Evolutionary conservation across 30 jellyfish, hydroid and myxozoan genomes (phyloP).

Genomic region (Aurelia aurita): DNA sequence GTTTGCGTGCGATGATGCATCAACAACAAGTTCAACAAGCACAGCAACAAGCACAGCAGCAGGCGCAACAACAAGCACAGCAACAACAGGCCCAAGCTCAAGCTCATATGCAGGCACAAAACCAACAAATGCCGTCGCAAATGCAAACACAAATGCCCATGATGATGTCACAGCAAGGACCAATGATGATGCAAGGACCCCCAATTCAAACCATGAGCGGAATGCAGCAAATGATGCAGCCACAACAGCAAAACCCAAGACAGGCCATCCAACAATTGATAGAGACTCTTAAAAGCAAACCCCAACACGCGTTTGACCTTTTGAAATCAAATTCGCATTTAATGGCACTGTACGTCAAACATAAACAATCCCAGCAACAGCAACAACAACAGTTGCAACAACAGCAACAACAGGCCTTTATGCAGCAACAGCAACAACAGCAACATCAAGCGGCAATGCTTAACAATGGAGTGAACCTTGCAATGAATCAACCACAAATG

Average conservation of each 20-base stretch:
- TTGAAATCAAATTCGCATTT: constrained; percentile 73
- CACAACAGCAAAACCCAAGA: constrained; percentile 64
- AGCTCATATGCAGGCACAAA: constrained; percentile 61
- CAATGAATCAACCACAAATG: constrained; percentile 58
- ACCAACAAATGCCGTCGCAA: constrained; percentile 65
- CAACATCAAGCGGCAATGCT: constrained; percentile 7
- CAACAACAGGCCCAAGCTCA: constrained; percentile 54
- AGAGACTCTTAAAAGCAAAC: constrained; percentile 53
- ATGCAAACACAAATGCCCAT: constrained; percentile 83
- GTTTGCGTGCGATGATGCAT: constrained; percentile 81
- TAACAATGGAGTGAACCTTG: constrained; percentile 63
- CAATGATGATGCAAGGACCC: constrained; percentile 79
- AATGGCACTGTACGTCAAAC: constrained; percentile 79
- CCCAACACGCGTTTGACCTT: constrained; percentile 76
- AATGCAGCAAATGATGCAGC: constrained; percentile 73
- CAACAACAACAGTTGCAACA: constrained; percentile 70
- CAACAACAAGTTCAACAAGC: constrained; percentile 72
- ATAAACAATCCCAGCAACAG: constrained; percentile 83
- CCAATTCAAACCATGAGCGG: constrained; percentile 62
- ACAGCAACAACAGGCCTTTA: constrained; percentile 68
- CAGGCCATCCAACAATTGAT: constrained; percentile 82
- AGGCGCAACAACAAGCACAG: constrained; percentile 44
- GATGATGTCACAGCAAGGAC: constrained; percentile 76
- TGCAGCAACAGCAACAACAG: constrained; percentile 79
- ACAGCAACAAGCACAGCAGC: constrained; percentile 72